Conservation (phyloP, 2,797 vertebrate species). For the Mormyrops attenuatus region DNA sequence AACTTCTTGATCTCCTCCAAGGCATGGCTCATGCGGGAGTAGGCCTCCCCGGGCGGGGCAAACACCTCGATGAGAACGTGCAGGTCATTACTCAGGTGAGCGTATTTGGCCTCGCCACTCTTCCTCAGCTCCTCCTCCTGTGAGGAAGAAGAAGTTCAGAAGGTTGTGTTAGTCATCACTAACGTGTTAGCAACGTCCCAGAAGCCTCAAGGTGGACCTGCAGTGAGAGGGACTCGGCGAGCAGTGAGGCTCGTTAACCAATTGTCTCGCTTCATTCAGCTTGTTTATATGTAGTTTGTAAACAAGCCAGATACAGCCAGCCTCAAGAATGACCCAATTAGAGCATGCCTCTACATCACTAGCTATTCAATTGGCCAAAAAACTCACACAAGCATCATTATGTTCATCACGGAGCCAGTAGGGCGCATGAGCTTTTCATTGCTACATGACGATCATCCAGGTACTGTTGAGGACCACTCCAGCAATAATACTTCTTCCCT, state of each 20-base stretch:
- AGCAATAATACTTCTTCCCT: constrained; percentile 36
- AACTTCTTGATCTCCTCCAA: constrained; percentile 99
- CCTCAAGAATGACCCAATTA: background rate
- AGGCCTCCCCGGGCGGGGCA: constrained; percentile 94
- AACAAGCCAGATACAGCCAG: background rate
- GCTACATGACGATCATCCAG: background rate
- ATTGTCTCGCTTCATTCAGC: background rate
- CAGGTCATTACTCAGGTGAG: constrained; percentile 93
- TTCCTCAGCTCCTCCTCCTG: constrained; percentile 98
- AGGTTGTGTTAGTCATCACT: background rate
- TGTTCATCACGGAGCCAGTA: background rate
- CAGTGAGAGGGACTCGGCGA: background rate
- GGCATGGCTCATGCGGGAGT: constrained; percentile 98
- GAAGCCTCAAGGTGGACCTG: background rate
- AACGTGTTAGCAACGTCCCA: background rate
- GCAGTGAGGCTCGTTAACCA: background rate
- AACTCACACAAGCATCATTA: background rate
- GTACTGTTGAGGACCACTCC: constrained; percentile 14
- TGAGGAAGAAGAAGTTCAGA: constrained; percentile 45
- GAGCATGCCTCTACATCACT: background rate
- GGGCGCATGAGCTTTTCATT: background rate
- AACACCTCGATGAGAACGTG: constrained; percentile 99
- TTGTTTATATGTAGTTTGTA: background rate
- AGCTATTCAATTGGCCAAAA: background rate
- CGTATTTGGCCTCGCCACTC: constrained; percentile 92